Conservation (phyloP, 2,888 invertebrate genomes). For the Amiota communis region DNA sequence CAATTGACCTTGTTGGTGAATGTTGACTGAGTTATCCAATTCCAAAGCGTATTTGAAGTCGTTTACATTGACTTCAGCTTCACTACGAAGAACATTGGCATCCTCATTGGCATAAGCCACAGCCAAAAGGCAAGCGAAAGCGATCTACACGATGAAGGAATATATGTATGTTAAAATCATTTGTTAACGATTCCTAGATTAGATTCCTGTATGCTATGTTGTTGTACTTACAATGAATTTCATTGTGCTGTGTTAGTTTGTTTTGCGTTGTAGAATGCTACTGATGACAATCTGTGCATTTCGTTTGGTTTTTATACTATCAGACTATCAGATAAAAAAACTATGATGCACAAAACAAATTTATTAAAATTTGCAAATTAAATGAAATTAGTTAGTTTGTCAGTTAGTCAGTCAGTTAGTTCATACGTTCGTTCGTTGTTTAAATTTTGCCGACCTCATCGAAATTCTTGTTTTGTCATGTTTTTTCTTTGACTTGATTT, state of each 20-base stretch:
- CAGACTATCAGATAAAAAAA: constrained; percentile 1
- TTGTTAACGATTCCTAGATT: background rate
- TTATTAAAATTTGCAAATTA: constrained; percentile 8
- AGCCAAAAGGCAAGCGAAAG: constrained; percentile 61
- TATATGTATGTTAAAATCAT: background rate
- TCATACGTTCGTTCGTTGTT: background rate
- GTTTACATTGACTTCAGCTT: constrained; percentile 55
- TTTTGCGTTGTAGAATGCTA: constrained; percentile 35
- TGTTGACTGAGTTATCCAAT: constrained; percentile 55
- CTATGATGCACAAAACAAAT: constrained; percentile 12
- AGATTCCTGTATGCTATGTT: background rate
- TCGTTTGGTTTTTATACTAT: constrained; percentile 39
- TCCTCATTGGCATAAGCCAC: constrained; percentile 56
- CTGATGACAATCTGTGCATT: constrained; percentile 38
- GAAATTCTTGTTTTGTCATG: background rate
- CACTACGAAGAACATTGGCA: constrained; percentile 52
- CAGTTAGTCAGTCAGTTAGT: background rate
- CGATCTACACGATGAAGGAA: constrained; percentile 20
- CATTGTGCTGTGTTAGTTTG: constrained; percentile 27
- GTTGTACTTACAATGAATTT: constrained; percentile 30
- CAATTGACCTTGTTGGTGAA: constrained; percentile 54
- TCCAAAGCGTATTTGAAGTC: constrained; percentile 55
- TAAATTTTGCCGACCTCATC: constrained; percentile 1
- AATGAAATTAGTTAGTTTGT: background rate
- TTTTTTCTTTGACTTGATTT: constrained; percentile 9